A percentile compares a stretch with the other conserved stretches of the same genome.
phyloP scores from a whole-genome alignment of 2,113 vertebrate species.

The Colistium nudipinnis region DNA sequence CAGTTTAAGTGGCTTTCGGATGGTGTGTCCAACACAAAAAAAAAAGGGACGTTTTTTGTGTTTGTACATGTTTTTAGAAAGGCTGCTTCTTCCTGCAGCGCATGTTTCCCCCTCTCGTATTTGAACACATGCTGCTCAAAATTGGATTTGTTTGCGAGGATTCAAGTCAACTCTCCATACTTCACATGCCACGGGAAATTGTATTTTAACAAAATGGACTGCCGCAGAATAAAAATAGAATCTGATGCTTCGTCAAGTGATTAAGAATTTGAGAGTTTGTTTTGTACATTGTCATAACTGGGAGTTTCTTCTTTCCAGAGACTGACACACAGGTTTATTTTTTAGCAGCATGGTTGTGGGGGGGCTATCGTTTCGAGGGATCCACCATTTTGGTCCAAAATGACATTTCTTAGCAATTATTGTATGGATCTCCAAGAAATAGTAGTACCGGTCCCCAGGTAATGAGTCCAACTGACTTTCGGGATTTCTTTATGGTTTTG shows the following conservation, averaged over 20 bases:
- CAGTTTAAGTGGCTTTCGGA: conserved; percentile 50
- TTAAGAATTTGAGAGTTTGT: neutral
- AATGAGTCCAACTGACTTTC: neutral
- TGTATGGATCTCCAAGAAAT: neutral
- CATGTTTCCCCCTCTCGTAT: conserved; percentile 3
- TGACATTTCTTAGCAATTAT: neutral
- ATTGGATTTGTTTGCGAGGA: conserved; percentile 9
- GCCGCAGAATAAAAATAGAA: neutral
- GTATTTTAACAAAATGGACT: neutral
- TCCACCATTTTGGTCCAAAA: neutral
- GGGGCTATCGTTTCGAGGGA: too few relatives aligned
- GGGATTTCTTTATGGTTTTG: too few relatives aligned
- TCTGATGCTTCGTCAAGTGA: neutral
- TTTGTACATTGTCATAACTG: conserved; percentile 4
- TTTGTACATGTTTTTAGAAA: conserved; percentile 28
- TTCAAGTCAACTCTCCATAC: conserved; percentile 13
- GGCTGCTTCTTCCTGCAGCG: conserved; percentile 4
- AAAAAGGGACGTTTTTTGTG: conserved; percentile 28
- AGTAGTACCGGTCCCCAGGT: neutral
- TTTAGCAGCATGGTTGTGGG: neutral
- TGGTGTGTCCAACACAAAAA: conserved; percentile 40
- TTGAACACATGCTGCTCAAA: conserved; percentile 21
- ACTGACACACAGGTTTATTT: neutral
- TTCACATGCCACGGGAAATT: neutral
- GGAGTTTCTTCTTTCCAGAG: neutral